These are phyloP conservation scores for Petroica traversi DNA, from an alignment of 2,113 vertebrate genomes.

Conservation along the genomic window DNA sequence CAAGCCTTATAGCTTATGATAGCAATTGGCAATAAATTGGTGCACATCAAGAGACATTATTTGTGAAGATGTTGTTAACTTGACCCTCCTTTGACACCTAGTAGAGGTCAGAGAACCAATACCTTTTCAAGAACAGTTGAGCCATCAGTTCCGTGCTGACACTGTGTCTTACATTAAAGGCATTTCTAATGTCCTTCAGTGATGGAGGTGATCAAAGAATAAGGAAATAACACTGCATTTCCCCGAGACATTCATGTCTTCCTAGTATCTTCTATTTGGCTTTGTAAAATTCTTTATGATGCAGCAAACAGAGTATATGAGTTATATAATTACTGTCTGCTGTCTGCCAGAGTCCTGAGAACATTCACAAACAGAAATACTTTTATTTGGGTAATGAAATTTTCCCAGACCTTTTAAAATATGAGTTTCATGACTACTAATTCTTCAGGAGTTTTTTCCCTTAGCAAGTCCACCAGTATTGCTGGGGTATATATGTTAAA, in stretches of 20 bases:
- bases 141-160: background rate
- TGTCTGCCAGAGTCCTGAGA: background rate
- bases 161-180: background rate
- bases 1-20: background rate
- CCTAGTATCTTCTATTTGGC: background rate
- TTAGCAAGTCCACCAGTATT: background rate
- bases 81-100: background rate
- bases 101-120: background rate
- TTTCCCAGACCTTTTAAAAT: background rate
- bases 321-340: background rate
- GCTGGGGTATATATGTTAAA: background rate
- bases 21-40: background rate
- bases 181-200: background rate
- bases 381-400: background rate
- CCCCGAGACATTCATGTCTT: background rate
- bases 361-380: background rate
- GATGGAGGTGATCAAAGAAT: background rate
- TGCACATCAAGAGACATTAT: background rate
- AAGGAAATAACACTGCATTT: background rate
- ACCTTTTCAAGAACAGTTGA: background rate
- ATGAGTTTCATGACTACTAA: background rate
- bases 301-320: background rate
- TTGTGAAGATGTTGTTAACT: background rate
- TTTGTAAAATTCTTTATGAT: conserved; percentile 20
- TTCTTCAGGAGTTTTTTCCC: background rate